Evolutionary conservation across 2,113 vertebrate species (phyloP).

Genomic region (Pseudorhombus dupliciocellatus): DNA sequence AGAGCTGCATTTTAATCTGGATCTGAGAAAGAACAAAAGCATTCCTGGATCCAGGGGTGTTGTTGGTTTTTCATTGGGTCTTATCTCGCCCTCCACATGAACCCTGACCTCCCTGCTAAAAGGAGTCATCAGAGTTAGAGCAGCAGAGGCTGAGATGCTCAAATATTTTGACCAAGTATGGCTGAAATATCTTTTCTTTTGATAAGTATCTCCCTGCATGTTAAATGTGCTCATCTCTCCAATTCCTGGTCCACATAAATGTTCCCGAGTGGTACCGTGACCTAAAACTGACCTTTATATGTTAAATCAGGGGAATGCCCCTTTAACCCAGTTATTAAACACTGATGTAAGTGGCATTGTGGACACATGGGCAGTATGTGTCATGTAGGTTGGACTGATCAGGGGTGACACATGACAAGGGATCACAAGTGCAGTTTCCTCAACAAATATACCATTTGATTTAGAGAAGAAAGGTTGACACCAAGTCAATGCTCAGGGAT

Average conservation of each 20-base stretch:
- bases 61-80: too few species aligned
- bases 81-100: too few species aligned
- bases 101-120: too few species aligned
- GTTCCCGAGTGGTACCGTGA: neutral
- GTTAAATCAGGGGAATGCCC: constrained; percentile 1
- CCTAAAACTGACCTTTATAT: neutral
- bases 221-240: constrained; percentile 11
- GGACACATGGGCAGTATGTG: constrained; percentile 2
- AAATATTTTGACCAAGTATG: neutral
- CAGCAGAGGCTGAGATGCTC: neutral
- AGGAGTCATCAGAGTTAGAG: neutral
- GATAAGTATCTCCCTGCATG: neutral
- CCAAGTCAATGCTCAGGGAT: constrained; percentile 70
- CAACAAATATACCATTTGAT: constrained; percentile 13
- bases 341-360: neutral
- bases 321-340: constrained; percentile 1
- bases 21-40: too few species aligned
- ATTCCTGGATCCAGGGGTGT: too few species aligned
- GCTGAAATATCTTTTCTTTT: constrained; percentile 1
- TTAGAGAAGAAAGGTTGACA: constrained; percentile 51
- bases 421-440: constrained; percentile 27
- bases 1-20: too few species aligned
- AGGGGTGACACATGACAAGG: neutral
- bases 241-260: neutral
- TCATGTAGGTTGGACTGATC: constrained; percentile 2